A percentile compares a stretch with the other conserved stretches of the same genome.
Evolutionary conservation across 37 sponge, comb jelly and placozoan genomes (phyloP).

Genomic region (Corticium candelabrum): DNA sequence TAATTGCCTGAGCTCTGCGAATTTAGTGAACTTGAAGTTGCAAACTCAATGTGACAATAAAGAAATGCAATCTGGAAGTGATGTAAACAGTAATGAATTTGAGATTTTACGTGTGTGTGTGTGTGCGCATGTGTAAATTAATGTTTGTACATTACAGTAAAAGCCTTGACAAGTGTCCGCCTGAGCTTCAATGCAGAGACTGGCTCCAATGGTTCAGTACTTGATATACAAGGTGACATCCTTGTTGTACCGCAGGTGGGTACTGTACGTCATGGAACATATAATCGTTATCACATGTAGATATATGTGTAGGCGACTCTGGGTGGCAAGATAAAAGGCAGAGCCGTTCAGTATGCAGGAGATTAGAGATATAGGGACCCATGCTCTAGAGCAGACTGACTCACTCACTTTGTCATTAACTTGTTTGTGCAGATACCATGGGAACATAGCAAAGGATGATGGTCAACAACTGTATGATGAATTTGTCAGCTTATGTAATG

Average conservation of each 20-base stretch:
- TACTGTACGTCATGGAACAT: not conserved
- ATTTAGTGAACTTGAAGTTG: too few relatives aligned
- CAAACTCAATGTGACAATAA: too few relatives aligned
- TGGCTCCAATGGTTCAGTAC: constrained; percentile 12
- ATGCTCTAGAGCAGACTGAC: too few relatives aligned
- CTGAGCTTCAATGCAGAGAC: constrained; percentile 17
- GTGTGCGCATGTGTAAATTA: too few relatives aligned
- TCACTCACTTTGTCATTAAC: too few relatives aligned
- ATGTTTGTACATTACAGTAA: not conserved
- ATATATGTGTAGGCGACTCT: constrained; percentile 10
- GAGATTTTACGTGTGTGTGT: too few relatives aligned
- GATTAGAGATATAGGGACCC: not conserved
- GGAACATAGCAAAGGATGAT: constrained; percentile 17
- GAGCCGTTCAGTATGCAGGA: constrained; percentile 17
- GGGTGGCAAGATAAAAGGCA: constrained; percentile 34
- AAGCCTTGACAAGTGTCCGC: constrained; percentile 6
- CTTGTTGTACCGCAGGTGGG: constrained; percentile 29
- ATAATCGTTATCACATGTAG: too few relatives aligned
- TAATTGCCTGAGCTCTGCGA: too few relatives aligned
- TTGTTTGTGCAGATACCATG: constrained; percentile 1
- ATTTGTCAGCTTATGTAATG: constrained; percentile 9
- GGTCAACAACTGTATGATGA: constrained; percentile 12
- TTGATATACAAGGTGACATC: constrained; percentile 17
- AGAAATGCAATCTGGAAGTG: too few relatives aligned
- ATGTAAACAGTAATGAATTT: too few relatives aligned